A percentile compares a stretch with the other conserved stretches of the same genome.
Conservation (phyloP, 2,888 invertebrate species). For the Dicycla oo region DNA sequence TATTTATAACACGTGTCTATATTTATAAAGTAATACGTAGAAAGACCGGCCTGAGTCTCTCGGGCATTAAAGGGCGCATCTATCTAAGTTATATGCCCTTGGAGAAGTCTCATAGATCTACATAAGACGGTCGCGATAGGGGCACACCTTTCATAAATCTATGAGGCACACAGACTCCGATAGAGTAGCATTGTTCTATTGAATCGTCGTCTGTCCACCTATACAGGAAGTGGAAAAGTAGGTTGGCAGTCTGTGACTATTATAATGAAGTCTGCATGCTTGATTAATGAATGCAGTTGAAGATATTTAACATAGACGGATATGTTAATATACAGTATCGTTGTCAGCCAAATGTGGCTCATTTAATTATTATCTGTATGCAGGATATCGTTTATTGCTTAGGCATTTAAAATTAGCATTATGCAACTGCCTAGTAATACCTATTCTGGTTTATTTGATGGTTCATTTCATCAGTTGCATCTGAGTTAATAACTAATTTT, state of each 20-base stretch:
- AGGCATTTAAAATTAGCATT: constrained; percentile 9
- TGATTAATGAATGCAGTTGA: constrained; percentile 5
- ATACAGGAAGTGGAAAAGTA: constrained; percentile 9
- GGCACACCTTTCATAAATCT: no score
- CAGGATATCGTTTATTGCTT: constrained; percentile 28
- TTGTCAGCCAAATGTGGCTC: constrained; percentile 11
- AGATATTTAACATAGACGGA: constrained; percentile 5
- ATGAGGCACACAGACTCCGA: constrained; percentile 15
- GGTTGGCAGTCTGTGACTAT: neutral
- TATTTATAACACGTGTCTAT: neutral
- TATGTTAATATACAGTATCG: constrained; percentile 12
- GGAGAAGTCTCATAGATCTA: constrained; percentile 7
- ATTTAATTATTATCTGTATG: constrained; percentile 7
- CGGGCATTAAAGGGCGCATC: neutral
- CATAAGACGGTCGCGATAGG: constrained; percentile 18
- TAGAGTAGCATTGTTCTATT: neutral
- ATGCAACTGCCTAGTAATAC: neutral
- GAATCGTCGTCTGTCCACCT: neutral
- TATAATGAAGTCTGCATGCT: constrained; percentile 12
- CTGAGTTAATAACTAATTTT: neutral
- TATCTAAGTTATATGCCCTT: neutral
- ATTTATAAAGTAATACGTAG: no score
- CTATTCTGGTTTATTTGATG: neutral
- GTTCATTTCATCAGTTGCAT: neutral
- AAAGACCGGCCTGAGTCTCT: neutral